Base-by-base conservation (phyloP, 1,140 invertebrate species). In the Stegodyphus mimosarum region DNA sequence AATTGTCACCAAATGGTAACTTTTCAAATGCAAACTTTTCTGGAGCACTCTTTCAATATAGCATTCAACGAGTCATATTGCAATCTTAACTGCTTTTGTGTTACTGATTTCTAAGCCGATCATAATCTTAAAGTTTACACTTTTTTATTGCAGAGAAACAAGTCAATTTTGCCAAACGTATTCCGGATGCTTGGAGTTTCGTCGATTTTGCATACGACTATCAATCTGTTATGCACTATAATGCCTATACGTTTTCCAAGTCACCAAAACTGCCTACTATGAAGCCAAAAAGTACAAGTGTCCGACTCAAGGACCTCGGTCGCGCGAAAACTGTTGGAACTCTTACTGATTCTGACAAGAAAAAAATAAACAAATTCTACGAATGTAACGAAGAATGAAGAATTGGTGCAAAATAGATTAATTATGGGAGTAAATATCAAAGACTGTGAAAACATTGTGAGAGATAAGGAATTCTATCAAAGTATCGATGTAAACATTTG, bases 351-450 rank as follows among this genome's bases (percentile, higher is more conserved):
- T 90, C 88, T 11, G 92, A 92, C 87, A 87, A 92, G 11, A 69
- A 85, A 11, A 92, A 93, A 81, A 89, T 92, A 55, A 91, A 91
- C 83, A 90, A 89, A 53, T 88, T 92, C 17, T 92, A 92, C 87
- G 80, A 89, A 90, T 90, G 80, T 49, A 33, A 69, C 6, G 5
- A 60, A 60, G 15, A 60, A 11, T 60, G 15, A 60, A 60, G 3
- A 33, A 33, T 33, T 33, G 33, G 33, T 33, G 33, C 3, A 33
- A 3, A 1, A 33, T 33, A 33, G 33, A 33, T 33, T 33, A 33
- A 33, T 33, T 33, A 33, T 33, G 33, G 33, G 33, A 33, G 33
- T 33, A 33, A 33, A 33, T 33, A 33, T 33, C 33, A 33, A 33
- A 33, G 33, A 33, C 33, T 33, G 33, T 33, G 33, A 33, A 33